A percentile compares a stretch with the other conserved stretches of the same genome.
Conservation (phyloP, 1,140 invertebrate genomes). For the Pissodes strobi region DNA sequence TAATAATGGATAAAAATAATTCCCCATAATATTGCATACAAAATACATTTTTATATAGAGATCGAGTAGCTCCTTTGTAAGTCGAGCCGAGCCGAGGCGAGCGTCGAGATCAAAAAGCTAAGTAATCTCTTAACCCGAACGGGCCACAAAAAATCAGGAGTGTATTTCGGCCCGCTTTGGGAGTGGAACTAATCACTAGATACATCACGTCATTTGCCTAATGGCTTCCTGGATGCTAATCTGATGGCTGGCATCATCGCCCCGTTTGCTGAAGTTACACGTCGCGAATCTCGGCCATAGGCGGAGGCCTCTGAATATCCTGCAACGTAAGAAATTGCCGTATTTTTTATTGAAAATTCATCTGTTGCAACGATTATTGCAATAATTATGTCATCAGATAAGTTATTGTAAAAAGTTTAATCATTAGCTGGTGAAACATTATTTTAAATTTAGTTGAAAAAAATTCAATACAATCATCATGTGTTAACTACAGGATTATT, state of each 20-base stretch:
- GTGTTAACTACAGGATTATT: too few relatives aligned
- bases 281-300: slow-evolving; percentile 11
- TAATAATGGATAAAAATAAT: too few relatives aligned
- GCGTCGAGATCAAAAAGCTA: slow-evolving; percentile 15
- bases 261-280: slow-evolving; percentile 17
- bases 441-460: too few relatives aligned
- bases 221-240: slow-evolving; percentile 56
- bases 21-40: too few relatives aligned
- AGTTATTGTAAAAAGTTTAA: too few relatives aligned
- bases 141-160: slow-evolving; percentile 24
- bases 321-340: not conserved
- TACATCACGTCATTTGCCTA: slow-evolving; percentile 55
- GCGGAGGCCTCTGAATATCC: not conserved
- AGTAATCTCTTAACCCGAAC: slow-evolving; percentile 13
- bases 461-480: too few relatives aligned
- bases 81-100: too few relatives aligned
- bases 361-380: too few relatives aligned
- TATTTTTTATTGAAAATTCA: not conserved
- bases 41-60: too few relatives aligned
- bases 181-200: slow-evolving; percentile 51
- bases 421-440: too few relatives aligned
- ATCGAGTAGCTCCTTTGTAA: too few relatives aligned
- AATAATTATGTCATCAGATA: too few relatives aligned
- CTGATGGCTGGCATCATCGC: slow-evolving; percentile 42
- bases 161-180: slow-evolving; percentile 20